phyloP scores from a whole-genome alignment of 2,888 invertebrate species.

The Elmis aenea region DNA sequence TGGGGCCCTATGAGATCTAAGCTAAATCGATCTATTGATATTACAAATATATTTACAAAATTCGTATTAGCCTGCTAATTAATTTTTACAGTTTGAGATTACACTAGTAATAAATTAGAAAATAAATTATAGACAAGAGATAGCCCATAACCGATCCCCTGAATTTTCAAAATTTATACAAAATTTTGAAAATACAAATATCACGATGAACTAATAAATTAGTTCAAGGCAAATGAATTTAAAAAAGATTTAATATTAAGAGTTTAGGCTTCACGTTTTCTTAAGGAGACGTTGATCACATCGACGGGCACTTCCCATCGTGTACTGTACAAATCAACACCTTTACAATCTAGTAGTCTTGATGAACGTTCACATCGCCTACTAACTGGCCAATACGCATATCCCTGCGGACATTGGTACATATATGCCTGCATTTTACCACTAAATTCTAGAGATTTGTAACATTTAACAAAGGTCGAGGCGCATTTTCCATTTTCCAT shows the following conservation, averaged over 20 bases:
- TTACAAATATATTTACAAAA: too few species aligned
- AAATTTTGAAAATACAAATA: neutral
- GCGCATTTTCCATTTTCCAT: slow-evolving; percentile 63
- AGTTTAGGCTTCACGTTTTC: neutral
- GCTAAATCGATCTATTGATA: too few species aligned
- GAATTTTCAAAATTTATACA: neutral
- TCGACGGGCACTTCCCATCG: slow-evolving; percentile 57
- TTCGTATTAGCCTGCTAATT: too few species aligned
- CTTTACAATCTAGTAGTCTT: slow-evolving; percentile 58
- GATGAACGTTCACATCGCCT: slow-evolving; percentile 66
- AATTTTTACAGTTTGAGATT: too few species aligned
- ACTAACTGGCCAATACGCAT: slow-evolving; percentile 72
- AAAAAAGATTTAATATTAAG: neutral
- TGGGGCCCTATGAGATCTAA: too few species aligned
- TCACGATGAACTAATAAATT: neutral
- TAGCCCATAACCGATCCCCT: too few species aligned
- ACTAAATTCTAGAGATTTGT: slow-evolving; percentile 46
- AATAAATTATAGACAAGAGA: too few species aligned
- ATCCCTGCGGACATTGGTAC: slow-evolving; percentile 72
- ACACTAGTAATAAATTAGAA: too few species aligned
- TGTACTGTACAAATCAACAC: slow-evolving; percentile 41
- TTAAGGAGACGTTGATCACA: slow-evolving; percentile 49
- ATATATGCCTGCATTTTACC: slow-evolving; percentile 61
- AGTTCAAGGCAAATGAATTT: neutral
- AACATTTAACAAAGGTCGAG: slow-evolving; percentile 68